These are phyloP conservation scores for Dolichotis patagonum DNA, from an alignment of 2,113 vertebrate genomes.

Conservation along the genomic window DNA sequence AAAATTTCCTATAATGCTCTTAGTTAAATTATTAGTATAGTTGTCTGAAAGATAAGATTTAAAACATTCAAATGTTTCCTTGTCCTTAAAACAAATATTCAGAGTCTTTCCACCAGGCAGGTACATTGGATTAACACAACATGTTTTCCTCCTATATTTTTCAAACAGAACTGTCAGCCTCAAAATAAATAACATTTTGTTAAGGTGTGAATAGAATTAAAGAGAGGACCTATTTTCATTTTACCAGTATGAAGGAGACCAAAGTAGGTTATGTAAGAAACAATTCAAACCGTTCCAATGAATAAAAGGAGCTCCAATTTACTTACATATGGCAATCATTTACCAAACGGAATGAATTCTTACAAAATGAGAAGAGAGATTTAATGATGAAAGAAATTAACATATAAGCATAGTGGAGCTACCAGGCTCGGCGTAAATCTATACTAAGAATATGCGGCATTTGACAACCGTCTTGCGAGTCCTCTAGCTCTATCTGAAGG, in stretches of 20 bases:
- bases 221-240: slow-evolving; percentile 1
- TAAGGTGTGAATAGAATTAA: slow-evolving; percentile 48
- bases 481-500: slow-evolving; percentile 12
- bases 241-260: not conserved
- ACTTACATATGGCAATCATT: not conserved
- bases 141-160: slow-evolving; percentile 68
- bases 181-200: slow-evolving; percentile 48
- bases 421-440: not conserved
- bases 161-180: slow-evolving; percentile 55
- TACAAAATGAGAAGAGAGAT: not conserved
- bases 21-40: slow-evolving; percentile 83
- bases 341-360: slow-evolving; percentile 39
- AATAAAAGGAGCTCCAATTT: not conserved
- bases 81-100: slow-evolving; percentile 77
- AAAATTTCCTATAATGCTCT: slow-evolving; percentile 75
- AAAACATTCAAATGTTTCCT: slow-evolving; percentile 77
- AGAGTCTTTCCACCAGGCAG: slow-evolving; percentile 76
- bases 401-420: not conserved
- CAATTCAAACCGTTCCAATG: slow-evolving; percentile 10
- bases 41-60: slow-evolving; percentile 80
- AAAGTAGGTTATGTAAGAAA: slow-evolving; percentile 21
- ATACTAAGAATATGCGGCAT: not conserved
- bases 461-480: not conserved
- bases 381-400: slow-evolving; percentile 31
- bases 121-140: slow-evolving; percentile 66